Evolutionary conservation across 37 sponge, comb jelly and placozoan species (phyloP).

Genomic region (Geodia barretti): DNA sequence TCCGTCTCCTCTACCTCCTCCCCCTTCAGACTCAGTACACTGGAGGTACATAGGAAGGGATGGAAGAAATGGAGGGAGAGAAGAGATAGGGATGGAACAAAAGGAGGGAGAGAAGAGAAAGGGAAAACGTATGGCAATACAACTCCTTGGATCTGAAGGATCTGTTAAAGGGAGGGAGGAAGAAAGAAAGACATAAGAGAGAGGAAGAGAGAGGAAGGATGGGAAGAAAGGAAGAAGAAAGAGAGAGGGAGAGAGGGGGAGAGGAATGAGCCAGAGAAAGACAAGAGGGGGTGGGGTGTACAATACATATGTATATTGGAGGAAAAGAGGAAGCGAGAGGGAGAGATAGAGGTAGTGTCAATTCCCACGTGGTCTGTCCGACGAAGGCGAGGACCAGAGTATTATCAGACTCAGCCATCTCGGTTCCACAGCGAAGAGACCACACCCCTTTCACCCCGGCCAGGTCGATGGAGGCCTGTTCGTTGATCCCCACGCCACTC

Average conservation of each 20-base stretch:
- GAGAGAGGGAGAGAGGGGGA: too few relatives aligned
- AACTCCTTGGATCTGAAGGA: background rate
- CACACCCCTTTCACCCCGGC: constrained; percentile 78
- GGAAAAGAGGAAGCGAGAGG: background rate
- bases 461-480: constrained; percentile 81
- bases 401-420: constrained; percentile 42
- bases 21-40: constrained; percentile 74
- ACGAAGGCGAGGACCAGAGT: constrained; percentile 80
- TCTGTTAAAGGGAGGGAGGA: too few relatives aligned
- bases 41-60: background rate
- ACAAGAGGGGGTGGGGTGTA: background rate
- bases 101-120: background rate
- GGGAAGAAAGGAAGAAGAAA: too few relatives aligned
- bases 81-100: too few relatives aligned
- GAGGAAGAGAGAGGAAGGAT: too few relatives aligned
- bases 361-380: constrained; percentile 73
- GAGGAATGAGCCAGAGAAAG: background rate
- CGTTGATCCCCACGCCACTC: constrained; percentile 94
- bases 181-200: too few relatives aligned
- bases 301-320: too few relatives aligned
- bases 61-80: too few relatives aligned
- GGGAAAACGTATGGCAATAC: too few relatives aligned
- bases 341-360: too few relatives aligned
- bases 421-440: constrained; percentile 56
- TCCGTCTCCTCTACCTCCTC: constrained; percentile 96